Evolutionary conservation across 2,113 vertebrate genomes (phyloP).

Genomic region (Xenopus laevis): DNA sequence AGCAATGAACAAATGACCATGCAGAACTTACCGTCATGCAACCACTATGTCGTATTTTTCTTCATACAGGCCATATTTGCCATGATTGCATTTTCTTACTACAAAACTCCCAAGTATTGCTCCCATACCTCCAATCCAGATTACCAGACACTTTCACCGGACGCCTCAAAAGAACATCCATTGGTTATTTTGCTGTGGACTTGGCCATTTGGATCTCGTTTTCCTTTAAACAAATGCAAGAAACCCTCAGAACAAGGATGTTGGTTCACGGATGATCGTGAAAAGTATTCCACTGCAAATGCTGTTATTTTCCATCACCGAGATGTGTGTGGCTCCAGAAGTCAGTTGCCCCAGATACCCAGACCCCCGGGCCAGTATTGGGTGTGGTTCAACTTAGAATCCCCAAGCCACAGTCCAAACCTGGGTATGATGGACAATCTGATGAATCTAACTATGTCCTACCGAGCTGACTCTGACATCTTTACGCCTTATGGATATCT

Average conservation of each 20-base stretch:
- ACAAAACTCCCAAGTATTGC: neutral
- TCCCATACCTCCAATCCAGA: neutral
- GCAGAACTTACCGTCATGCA: neutral
- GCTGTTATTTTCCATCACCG: conserved; percentile 19
- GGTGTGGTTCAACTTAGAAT: conserved; percentile 26
- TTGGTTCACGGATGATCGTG: neutral
- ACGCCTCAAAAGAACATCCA: neutral
- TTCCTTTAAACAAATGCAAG: conserved; percentile 11
- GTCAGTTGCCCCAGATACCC: neutral
- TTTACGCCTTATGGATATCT: conserved; percentile 25
- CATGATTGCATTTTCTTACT: neutral
- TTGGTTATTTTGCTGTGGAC: conserved; percentile 17
- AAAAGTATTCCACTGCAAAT: neutral
- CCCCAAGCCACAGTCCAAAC: conserved; percentile 4
- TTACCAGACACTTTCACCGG: rapidly evolving
- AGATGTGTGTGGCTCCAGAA: conserved; percentile 1
- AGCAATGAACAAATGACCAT: too few relatives aligned
- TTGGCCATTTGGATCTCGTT: conserved; percentile 4
- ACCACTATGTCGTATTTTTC: neutral
- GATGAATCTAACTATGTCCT: conserved; percentile 30
- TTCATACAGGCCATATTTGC: neutral
- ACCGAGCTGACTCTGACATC: conserved; percentile 19
- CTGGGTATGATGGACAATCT: conserved; percentile 23
- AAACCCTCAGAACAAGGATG: neutral
- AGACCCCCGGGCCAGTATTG: conserved; percentile 21